phyloP scores from a whole-genome alignment of 2,797 vertebrate species.

The Paguma larvata region DNA sequence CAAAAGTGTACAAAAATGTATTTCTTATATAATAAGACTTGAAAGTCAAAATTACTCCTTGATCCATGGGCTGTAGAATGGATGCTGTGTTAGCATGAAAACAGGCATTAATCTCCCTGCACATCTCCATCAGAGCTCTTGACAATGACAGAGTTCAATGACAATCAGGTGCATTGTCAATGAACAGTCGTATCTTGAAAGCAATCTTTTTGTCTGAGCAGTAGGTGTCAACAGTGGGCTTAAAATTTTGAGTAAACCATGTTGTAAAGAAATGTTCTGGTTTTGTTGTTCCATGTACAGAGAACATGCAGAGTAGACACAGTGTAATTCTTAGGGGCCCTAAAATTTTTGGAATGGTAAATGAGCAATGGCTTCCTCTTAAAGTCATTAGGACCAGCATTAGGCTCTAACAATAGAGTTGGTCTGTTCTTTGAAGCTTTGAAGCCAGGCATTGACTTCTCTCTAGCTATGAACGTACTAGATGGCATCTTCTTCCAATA shows the following conservation, averaged over 20 bases:
- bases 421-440: not conserved
- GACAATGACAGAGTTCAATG: too few relatives aligned
- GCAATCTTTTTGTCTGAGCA: not conserved
- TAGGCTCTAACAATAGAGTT: not conserved
- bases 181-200: not conserved
- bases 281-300: not conserved
- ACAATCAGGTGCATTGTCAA: not conserved
- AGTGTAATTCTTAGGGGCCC: not conserved
- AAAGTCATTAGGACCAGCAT: not conserved
- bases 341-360: not conserved
- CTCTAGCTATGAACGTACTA: not conserved
- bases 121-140: not conserved
- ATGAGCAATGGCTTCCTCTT: not conserved
- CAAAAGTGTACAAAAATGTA: not conserved
- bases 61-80: not conserved
- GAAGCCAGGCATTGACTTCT: not conserved
- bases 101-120: not conserved
- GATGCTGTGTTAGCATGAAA: not conserved
- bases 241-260: not conserved
- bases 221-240: not conserved
- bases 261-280: not conserved
- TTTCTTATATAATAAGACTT: not conserved
- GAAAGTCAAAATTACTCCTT: not conserved
- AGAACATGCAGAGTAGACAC: not conserved
- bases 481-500: not conserved